Evolutionary conservation across 23 tunicate genomes (phyloP).

Genomic region (Aplidium turbinatum): DNA sequence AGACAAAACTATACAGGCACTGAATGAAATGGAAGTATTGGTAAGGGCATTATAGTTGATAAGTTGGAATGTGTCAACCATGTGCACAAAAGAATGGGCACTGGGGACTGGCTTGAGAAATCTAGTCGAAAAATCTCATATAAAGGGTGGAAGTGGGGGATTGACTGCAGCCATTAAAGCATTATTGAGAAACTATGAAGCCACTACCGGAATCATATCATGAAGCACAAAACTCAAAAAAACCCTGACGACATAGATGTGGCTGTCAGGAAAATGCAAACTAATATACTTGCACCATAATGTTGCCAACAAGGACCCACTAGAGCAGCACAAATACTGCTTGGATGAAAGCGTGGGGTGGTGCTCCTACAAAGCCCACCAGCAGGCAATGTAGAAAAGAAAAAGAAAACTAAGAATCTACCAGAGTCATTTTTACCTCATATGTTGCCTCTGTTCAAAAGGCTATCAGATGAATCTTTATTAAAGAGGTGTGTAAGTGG

Average conservation of each 20-base stretch:
- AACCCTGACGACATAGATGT: conserved; percentile 1
- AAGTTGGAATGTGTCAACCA: conserved; percentile 36
- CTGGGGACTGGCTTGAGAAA: conserved; percentile 30
- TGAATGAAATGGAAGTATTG: conserved; percentile 17
- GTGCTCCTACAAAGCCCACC: conserved; percentile 21
- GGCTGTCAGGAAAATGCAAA: conserved; percentile 28
- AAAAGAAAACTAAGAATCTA: conserved; percentile 3
- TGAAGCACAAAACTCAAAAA: conserved; percentile 16
- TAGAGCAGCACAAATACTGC: conserved; percentile 22
- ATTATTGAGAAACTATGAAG: conserved; percentile 7
- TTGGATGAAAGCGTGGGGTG: not conserved
- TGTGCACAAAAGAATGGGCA: conserved; percentile 34
- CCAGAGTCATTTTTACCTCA: conserved; percentile 21
- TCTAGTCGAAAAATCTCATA: not conserved
- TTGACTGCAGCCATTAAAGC: conserved; percentile 1
- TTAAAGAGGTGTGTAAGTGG: conserved; percentile 19
- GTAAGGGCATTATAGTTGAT: not conserved
- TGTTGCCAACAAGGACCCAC: conserved; percentile 10
- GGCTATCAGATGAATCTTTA: conserved; percentile 17
- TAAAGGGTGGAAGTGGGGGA: conserved; percentile 37
- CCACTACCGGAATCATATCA: conserved; percentile 16
- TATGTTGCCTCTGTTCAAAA: conserved; percentile 16
- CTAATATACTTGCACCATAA: conserved; percentile 18
- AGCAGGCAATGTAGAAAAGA: not conserved
- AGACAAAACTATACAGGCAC: conserved; percentile 24